Base-by-base conservation (phyloP, 2,888 invertebrate genomes). In the Mythimna impura region DNA sequence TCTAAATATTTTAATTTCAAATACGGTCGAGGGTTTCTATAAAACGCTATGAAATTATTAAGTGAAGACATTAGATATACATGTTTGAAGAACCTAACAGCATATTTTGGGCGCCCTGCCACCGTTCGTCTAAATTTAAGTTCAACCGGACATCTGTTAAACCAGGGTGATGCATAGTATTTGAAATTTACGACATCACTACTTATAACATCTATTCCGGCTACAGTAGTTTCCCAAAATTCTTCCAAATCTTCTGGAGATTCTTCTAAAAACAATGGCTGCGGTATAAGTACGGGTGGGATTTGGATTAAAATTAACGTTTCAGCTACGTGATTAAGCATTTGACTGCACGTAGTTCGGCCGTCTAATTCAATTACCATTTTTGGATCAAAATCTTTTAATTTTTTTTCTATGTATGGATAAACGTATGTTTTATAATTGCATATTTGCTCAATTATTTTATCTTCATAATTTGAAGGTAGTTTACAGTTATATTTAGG, bases 111-210 rank as follows among this genome's bases (percentile, higher is more conserved):
- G 66, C 93, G 91, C 30, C 97, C 97, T 47, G 91, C 86, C 20
- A 92, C 85, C 62, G 95, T 92, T 68, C 89, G 91, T n/a, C 97
- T 97, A 76, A 95, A 93, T 81, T 95, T 95, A 82, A 97, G 93
- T 80, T 97, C 96, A 5, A 97, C 97, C 8, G 98, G 97, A 87
- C 98, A 98, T 83, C 96, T 92, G 66, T 94, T 96, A 55, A 92
- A 94, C 97, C 97, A 97, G 62, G 95, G 93, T 6, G 97, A 97
- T 80, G 97, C 83, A 83, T 85, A 90, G 76, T 93, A 89, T 75
- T 88, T 92, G 85, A 95, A 94, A 75, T 84, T 90, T n/a, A 93
- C 61, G 71, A 66, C 82, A 47, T 89, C 91, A 87, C 82, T 91
- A 57, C 82, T 86, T 65, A 95, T 90, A 14, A 90, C 87, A 79